Base-by-base conservation (phyloP, 2,888 invertebrate species). In the Herminia tarsipennalis region DNA sequence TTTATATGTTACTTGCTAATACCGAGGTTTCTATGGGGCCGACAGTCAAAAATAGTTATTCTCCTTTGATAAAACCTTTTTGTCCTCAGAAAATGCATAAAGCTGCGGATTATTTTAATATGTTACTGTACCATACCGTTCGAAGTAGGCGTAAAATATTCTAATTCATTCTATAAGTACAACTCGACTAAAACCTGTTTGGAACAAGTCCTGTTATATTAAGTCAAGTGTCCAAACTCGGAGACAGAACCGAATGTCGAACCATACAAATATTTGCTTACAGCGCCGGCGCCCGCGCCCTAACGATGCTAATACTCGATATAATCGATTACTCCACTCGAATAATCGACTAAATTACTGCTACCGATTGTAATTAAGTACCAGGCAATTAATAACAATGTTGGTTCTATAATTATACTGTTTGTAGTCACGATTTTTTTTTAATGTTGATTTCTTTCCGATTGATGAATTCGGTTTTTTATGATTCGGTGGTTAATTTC, bases 351-450 rank as follows among this genome's bases (percentile, higher is more conserved):
- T n/a, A n/a, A n/a, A n/a, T n/a, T n/a, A n/a, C n/a, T n/a, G n/a
- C n/a, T n/a, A n/a, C n/a, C n/a, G n/a, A n/a, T n/a, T n/a, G n/a
- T n/a, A n/a, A n/a, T n/a, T n/a, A n/a, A n/a, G n/a, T n/a, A n/a
- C n/a, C n/a, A n/a, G n/a, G 9, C 16, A 39, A 42, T 62, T 41
- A 35, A 41, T n/a, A 42, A 47, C 17, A 56, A 56, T 24, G 29
- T n/a, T n/a, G n/a, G n/a, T 44, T 27, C 4, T 16, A 10, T 35
- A 38, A 61, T 51, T 33, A 56, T 5, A n/a, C 9, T 29, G 10
- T 30, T 30, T 30, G 32, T 25, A 17, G 1, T 17, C 3, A 12
- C 10, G 10, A 17, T 12, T 24, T 10, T 24, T 24, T 22, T 25
- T 13, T 25, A 13, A 33, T 6, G 4, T 35, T 4, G 21, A 21